These are phyloP conservation scores for Cricetomys ansorgei DNA, from an alignment of 2,113 vertebrate genomes.

Conservation along the genomic window DNA sequence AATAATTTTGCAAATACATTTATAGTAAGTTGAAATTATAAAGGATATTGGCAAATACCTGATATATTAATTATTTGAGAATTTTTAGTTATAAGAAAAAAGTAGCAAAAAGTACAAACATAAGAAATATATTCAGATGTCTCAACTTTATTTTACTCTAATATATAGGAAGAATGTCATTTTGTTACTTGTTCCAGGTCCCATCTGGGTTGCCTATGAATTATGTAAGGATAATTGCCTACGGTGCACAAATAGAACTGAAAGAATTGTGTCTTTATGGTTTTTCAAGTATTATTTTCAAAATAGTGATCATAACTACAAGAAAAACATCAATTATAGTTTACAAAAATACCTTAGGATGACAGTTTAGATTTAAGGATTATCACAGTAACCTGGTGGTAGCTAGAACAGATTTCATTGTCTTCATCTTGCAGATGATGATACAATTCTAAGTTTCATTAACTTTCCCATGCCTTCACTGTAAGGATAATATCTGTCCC, in stretches of 20 bases:
- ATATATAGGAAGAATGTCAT: not conserved
- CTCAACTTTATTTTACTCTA: not conserved
- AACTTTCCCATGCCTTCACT: not conserved
- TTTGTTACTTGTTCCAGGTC: not conserved
- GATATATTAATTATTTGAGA: not conserved
- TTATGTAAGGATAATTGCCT: too few relatives aligned
- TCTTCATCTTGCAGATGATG: not conserved
- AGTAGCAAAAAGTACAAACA: not conserved
- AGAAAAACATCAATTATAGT: not conserved
- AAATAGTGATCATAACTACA: not conserved
- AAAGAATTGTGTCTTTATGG: not conserved
- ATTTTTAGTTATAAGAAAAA: not conserved
- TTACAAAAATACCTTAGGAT: not conserved
- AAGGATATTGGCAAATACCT: not conserved
- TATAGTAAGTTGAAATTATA: not conserved
- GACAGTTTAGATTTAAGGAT: not conserved
- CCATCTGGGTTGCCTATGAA: not conserved
- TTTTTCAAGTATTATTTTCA: not conserved
- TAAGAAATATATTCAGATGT: not conserved
- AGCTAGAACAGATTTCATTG: not conserved
- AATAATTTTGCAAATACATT: not conserved
- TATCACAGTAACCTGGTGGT: not conserved
- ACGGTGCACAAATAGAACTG: not conserved
- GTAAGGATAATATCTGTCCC: not conserved
- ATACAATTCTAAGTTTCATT: not conserved